Base-by-base conservation (phyloP, 2,113 vertebrate species). In the Edolisoma coerulescens region DNA sequence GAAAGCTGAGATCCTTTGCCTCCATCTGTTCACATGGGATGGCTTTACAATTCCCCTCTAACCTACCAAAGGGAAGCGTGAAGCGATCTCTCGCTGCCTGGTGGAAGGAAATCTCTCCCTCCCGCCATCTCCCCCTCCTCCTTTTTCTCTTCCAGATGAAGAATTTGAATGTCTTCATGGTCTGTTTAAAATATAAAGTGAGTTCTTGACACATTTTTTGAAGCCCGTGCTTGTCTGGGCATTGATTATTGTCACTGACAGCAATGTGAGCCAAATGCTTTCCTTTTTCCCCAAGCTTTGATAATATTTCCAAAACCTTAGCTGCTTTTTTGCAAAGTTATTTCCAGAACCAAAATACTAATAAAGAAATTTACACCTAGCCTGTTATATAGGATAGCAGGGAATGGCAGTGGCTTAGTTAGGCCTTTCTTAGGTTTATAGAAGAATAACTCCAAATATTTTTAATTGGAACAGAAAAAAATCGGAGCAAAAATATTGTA, bases 11-110 rank as follows among this genome's bases (percentile, higher is more conserved):
- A 97, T 97, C 44, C 78, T 94, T 87, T 73, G 68, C 73, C 89
- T 95, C 97, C 97, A 97, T 98, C 97, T 97, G 91, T 96, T 97
- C 96, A 93, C 82, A 87, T 95, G 96, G 89, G 87, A 93, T 85
- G 87, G 94, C 92, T 90, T 92, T 94, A 96, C 95, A 97, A 95
- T 93, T 94, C 94, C 89, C 92, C 75, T 60, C 68, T 67, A 96
- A 92, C 94, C 95, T 76, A 59, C 87, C 88, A 74, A 94, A 95
- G 96, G 79, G n/a, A 96, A 97, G 88, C 76, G 21, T 95, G 95
- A 97, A 96, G 93, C 89, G 96, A 87, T 93, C 84, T 85, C 85
- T 95, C 47, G 16, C 61, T 94, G 92, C 79, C 85, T 95, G 93
- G 84, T 93, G 95, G 91, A 97, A 96, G 95, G 96, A 97, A 94